These are phyloP conservation scores for Siphamia tubifer DNA, from an alignment of 2,113 vertebrate species.

Conservation along the genomic window DNA sequence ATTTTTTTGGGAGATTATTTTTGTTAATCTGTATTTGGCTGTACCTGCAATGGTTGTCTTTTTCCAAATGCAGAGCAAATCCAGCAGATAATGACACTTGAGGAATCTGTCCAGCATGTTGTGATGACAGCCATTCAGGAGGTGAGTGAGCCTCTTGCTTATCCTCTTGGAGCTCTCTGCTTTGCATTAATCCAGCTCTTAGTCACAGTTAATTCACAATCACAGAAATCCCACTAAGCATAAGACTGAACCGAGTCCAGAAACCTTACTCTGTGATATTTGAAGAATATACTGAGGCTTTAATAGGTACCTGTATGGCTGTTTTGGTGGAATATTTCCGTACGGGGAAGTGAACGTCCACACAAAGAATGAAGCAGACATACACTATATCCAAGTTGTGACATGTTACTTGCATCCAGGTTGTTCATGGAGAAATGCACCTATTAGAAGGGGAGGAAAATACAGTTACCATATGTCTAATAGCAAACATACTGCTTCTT, in stretches of 20 bases:
- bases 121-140: constrained; percentile 95
- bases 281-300: constrained; percentile 12
- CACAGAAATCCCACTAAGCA: constrained; percentile 33
- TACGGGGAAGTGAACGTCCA: too few relatives aligned
- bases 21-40: constrained; percentile 50
- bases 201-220: constrained; percentile 47
- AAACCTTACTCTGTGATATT: constrained; percentile 19
- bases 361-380: too few relatives aligned
- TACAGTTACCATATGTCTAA: too few relatives aligned
- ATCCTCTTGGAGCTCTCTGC: not conserved
- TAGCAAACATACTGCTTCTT: too few relatives aligned
- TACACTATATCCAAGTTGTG: too few relatives aligned
- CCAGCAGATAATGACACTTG: constrained; percentile 91
- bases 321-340: not conserved
- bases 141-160: constrained; percentile 72
- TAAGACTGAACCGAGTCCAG: constrained; percentile 5
- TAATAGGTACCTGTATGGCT: not conserved
- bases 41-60: constrained; percentile 18
- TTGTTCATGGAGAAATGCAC: too few relatives aligned
- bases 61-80: constrained; percentile 84
- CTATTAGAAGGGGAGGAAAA: too few relatives aligned
- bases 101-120: constrained; percentile 91
- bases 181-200: constrained; percentile 46
- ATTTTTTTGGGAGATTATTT: constrained; percentile 8
- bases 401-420: too few relatives aligned